Base-by-base conservation (phyloP, 2,888 invertebrate species). In the Amphimallon solstitiale region DNA sequence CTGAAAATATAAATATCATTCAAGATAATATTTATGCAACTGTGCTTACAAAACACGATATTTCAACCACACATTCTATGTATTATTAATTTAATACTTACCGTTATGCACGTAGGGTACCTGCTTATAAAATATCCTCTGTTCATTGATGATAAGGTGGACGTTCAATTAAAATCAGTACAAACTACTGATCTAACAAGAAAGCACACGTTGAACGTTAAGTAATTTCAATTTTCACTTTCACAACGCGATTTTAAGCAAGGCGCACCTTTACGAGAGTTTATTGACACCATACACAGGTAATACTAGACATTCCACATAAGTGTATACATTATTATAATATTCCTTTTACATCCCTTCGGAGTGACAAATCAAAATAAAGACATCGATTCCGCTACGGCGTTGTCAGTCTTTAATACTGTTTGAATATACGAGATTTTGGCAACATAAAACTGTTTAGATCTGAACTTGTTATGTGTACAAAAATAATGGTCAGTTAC, bases 251-350 rank as follows among this genome's bases (percentile, higher is more conserved):
- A 75, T 77, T 76, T n/a, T 79, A 75, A 74, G 75, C 76, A 78
- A 76, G 81, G 81, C 81, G 80, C 81, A 81, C 82, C 81, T 82
- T 78, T 71, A 69, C 73, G 43, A 75, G 79, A 82, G 81, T 81
- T 82, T 81, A 81, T 82, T 82, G 81, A 82, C 81, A 80, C 81
- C 80, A 74, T 71, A 71, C 73, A 66, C 67, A 67, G 67, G 67
- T 67, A 67, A 63, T 56, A 46, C 54, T 52, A 63, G 49, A 59
- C 63, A 63, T 66, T 61, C 63, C 66, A 48, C 49, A 56, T 59
- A 59, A n/a, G n/a, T n/a, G n/a, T 43, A 46, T 37, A 49, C 49
- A 40, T 49, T 49, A 38, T 56, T 65, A 46, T 56, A 54, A 56
- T 35, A 29, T 12, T 34, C 34, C 29, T 65, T 49, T 65, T 59